Evolutionary conservation across 2,113 vertebrate species (phyloP).

Genomic region (Sakesphorus luctuosus): DNA sequence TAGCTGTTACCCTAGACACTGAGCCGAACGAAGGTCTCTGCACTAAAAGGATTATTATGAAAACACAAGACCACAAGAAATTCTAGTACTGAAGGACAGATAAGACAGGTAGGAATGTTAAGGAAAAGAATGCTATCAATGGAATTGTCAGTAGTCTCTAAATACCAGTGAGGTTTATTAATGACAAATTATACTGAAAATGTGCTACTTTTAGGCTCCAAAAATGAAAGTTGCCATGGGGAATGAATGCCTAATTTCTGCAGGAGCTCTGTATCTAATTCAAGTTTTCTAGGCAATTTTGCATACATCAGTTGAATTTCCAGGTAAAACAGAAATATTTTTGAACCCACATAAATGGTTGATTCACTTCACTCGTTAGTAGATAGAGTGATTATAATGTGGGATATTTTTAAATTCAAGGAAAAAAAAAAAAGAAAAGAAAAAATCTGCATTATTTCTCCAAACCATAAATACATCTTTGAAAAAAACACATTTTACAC

Average conservation of each 20-base stretch:
- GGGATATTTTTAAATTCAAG: not conserved
- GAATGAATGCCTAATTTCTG: conserved; percentile 13
- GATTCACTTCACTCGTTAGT: not conserved
- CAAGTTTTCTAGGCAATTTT: conserved; percentile 29
- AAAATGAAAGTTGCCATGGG: not conserved
- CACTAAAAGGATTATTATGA: not conserved
- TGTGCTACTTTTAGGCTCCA: conserved; percentile 22
- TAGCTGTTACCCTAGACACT: not conserved
- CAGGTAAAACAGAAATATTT: conserved; percentile 12
- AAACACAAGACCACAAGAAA: not conserved
- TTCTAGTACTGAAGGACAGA: not conserved
- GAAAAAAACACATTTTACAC: not conserved
- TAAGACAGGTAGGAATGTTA: not conserved
- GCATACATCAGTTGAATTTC: not conserved
- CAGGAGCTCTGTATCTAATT: conserved; percentile 8
- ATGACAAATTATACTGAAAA: conserved; percentile 19
- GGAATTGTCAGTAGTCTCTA: not conserved
- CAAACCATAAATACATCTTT: not conserved
- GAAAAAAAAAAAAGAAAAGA: no score
- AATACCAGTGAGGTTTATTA: not conserved
- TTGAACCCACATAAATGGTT: not conserved
- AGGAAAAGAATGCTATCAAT: not conserved
- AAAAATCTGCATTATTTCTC: not conserved
- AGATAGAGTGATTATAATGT: not conserved
- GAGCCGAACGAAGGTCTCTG: not conserved